Evolutionary conservation across 2,797 vertebrate genomes (phyloP).

Genomic region (Sphenopsis melanotis): DNA sequence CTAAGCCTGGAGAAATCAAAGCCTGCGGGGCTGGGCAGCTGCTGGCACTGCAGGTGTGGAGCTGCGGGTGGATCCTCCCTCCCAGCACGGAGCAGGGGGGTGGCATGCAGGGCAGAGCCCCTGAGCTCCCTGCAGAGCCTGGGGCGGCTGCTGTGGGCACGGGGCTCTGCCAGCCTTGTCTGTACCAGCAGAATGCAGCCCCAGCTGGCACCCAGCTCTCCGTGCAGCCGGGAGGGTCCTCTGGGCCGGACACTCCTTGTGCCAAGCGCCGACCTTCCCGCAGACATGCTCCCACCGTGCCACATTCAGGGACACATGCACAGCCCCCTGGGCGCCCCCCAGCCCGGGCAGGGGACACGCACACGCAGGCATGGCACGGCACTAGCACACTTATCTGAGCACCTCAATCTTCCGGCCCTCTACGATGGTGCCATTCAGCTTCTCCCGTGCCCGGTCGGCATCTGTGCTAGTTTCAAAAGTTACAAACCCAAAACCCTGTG

Average conservation of each 20-base stretch:
- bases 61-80: neutral
- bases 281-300: neutral
- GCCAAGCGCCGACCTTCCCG: neutral
- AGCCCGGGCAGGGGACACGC: neutral
- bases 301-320: neutral
- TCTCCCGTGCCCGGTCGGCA: conserved; percentile 95
- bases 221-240: fast-evolving
- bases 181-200: neutral
- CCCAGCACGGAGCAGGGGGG: neutral
- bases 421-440: conserved; percentile 99
- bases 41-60: neutral
- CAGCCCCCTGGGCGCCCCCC: neutral
- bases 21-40: neutral
- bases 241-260: neutral
- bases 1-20: neutral
- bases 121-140: neutral
- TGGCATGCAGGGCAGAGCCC: neutral
- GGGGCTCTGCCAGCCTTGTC: neutral
- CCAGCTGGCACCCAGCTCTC: neutral
- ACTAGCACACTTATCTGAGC: conserved; percentile 77
- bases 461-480: conserved; percentile 98
- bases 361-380: conserved; percentile 51
- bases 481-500: conserved; percentile 97
- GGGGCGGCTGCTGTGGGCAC: neutral
- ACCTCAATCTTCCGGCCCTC: conserved; percentile 99